Conservation (phyloP, 2,888 invertebrate genomes). For the Cheilosia pagana region DNA sequence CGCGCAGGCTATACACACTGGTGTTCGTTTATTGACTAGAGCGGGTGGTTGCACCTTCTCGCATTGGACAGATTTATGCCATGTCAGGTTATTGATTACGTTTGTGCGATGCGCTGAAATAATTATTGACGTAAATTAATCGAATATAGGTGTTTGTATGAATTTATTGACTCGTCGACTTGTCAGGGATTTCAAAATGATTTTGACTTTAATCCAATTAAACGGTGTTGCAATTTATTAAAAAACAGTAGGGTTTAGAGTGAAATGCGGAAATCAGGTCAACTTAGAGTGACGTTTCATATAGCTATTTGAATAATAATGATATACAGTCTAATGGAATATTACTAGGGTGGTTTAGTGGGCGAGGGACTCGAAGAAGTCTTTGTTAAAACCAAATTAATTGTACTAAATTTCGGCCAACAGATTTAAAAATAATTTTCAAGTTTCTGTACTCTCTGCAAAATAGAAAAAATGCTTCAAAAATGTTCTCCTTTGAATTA, state of each 20-base stretch:
- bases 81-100: conserved; percentile 64
- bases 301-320: no score
- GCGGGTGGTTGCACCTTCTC: conserved; percentile 59
- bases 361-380: no score
- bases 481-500: no score
- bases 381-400: no score
- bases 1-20: conserved; percentile 5
- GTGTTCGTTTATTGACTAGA: conserved; percentile 34
- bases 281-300: no score
- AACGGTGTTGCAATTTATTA: background rate
- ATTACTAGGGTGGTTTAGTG: no score
- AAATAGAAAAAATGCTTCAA: no score
- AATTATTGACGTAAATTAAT: conserved; percentile 55
- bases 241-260: background rate
- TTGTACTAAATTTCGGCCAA: no score
- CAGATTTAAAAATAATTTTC: no score
- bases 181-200: background rate
- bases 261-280: no score
- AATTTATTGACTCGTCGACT: background rate
- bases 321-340: no score
- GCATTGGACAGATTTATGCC: conserved; percentile 42
- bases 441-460: no score
- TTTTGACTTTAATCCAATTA: background rate
- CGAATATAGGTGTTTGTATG: conserved; percentile 23
- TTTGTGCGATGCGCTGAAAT: conserved; percentile 29